phyloP scores from a whole-genome alignment of 2,888 invertebrate species.

The Notocelia uddmanniana region DNA sequence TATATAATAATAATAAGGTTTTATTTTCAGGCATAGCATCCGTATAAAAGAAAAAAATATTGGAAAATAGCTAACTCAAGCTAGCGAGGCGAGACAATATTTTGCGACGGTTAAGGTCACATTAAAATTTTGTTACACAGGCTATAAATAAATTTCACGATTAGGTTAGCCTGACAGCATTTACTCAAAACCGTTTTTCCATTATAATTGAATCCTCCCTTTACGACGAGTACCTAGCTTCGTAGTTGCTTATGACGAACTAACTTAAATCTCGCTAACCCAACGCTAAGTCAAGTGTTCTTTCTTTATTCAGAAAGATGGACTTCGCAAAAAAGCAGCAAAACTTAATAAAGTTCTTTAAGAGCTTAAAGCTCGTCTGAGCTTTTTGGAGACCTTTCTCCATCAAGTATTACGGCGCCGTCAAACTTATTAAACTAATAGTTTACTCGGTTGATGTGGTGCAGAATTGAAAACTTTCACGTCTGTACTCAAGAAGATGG shows the following conservation, averaged over 20 bases:
- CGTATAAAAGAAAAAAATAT: too few species aligned
- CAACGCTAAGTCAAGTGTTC: constrained; percentile 13
- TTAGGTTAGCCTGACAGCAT: not conserved
- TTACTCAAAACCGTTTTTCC: not conserved
- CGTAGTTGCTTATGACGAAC: not conserved
- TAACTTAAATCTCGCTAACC: not conserved
- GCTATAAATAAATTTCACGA: too few species aligned
- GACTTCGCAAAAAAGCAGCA: constrained; percentile 20
- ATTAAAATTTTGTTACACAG: too few species aligned
- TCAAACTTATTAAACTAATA: constrained; percentile 20
- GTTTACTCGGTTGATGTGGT: constrained; percentile 1
- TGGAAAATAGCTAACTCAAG: too few species aligned
- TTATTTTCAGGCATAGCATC: too few species aligned
- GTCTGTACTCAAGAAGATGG: not conserved
- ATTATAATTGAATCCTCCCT: not conserved
- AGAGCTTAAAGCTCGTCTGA: constrained; percentile 33
- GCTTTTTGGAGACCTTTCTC: constrained; percentile 22
- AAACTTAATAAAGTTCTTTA: constrained; percentile 26
- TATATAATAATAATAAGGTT: too few species aligned
- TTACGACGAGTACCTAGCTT: too few species aligned
- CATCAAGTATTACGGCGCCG: constrained; percentile 13
- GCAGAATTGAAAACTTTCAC: not conserved
- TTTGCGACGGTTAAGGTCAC: too few species aligned
- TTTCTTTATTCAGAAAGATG: constrained; percentile 10
- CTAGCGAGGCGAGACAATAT: too few species aligned